These are phyloP conservation scores for Malacosoma neustria DNA, from an alignment of 2,888 invertebrate genomes.

Conservation along the genomic window DNA sequence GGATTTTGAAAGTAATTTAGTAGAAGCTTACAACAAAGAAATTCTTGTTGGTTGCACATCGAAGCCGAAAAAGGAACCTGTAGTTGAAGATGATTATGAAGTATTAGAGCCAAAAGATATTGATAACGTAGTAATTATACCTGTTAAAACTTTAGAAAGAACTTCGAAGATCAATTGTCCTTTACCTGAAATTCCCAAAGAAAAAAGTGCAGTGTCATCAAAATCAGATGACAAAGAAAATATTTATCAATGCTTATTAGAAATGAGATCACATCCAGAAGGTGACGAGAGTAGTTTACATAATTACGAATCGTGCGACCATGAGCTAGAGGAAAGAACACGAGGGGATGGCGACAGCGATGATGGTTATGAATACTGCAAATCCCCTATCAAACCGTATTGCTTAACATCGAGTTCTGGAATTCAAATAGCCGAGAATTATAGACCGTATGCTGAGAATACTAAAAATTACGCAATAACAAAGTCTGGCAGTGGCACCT, in stretches of 20 bases:
- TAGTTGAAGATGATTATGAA: slow-evolving; percentile 62
- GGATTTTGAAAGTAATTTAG: slow-evolving; percentile 61
- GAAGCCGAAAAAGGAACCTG: slow-evolving; percentile 33
- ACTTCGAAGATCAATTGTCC: slow-evolving; percentile 63
- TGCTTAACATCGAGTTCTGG: slow-evolving; percentile 56
- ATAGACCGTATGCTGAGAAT: slow-evolving; percentile 45
- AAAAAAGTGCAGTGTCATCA: slow-evolving; percentile 1
- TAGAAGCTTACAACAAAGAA: slow-evolving; percentile 62
- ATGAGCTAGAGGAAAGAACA: slow-evolving; percentile 54
- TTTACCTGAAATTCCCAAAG: slow-evolving; percentile 62
- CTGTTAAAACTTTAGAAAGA: slow-evolving; percentile 42
- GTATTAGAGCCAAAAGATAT: slow-evolving; percentile 50
- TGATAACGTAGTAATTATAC: slow-evolving; percentile 46
- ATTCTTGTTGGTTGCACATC: slow-evolving; percentile 48
- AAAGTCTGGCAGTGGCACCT: slow-evolving; percentile 62
- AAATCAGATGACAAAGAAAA: slow-evolving; percentile 34
- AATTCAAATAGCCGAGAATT: slow-evolving; percentile 71
- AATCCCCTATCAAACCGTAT: slow-evolving; percentile 58
- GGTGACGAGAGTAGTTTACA: slow-evolving; percentile 67
- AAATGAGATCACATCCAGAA: slow-evolving; percentile 65
- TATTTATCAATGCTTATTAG: slow-evolving; percentile 61
- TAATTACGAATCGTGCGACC: slow-evolving; percentile 69
- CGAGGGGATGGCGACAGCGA: slow-evolving; percentile 65
- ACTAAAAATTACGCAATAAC: slow-evolving; percentile 50
- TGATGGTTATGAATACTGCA: slow-evolving; percentile 68